Evolutionary conservation across 2,888 invertebrate genomes (phyloP).

Genomic region (Trichacis sp.): DNA sequence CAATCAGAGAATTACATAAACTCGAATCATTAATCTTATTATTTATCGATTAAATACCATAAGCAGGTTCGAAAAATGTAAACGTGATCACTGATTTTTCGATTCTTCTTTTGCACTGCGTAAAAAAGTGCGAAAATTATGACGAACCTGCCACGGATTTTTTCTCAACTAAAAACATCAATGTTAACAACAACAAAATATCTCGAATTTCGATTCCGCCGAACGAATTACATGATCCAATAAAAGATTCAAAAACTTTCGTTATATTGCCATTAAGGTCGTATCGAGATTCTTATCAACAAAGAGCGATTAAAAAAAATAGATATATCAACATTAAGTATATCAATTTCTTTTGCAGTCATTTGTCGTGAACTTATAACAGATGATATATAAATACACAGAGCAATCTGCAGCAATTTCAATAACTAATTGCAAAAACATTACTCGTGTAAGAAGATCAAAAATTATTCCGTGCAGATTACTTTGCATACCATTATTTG

Average conservation of each 20-base stretch:
- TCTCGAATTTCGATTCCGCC: too few species aligned
- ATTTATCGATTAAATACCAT: conserved; percentile 33
- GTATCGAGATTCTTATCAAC: conserved; percentile 28
- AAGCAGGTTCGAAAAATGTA: conserved; percentile 7
- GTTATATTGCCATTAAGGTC: conserved; percentile 10
- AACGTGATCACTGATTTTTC: not conserved
- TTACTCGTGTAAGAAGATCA: not conserved
- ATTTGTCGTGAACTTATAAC: conserved; percentile 51
- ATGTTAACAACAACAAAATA: too few species aligned
- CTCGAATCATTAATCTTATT: too few species aligned
- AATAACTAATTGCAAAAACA: conserved; percentile 6
- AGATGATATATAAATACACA: conserved; percentile 36
- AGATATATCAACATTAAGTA: conserved; percentile 58
- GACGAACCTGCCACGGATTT: too few species aligned
- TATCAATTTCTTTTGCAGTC: conserved; percentile 62
- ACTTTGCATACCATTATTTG: conserved; percentile 39
- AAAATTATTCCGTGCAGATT: too few species aligned
- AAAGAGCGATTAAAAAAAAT: conserved; percentile 41
- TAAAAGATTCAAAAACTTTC: too few species aligned
- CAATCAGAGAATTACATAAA: too few species aligned
- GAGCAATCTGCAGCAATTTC: conserved; percentile 2
- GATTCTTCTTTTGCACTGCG: too few species aligned
- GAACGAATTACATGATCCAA: too few species aligned
- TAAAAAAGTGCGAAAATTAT: too few species aligned
- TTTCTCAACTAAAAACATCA: too few species aligned